Evolutionary conservation across 1,140 invertebrate genomes (phyloP), one percentile per base, ranked within the genome.

Genomic region (Drosophila lini): DNA sequence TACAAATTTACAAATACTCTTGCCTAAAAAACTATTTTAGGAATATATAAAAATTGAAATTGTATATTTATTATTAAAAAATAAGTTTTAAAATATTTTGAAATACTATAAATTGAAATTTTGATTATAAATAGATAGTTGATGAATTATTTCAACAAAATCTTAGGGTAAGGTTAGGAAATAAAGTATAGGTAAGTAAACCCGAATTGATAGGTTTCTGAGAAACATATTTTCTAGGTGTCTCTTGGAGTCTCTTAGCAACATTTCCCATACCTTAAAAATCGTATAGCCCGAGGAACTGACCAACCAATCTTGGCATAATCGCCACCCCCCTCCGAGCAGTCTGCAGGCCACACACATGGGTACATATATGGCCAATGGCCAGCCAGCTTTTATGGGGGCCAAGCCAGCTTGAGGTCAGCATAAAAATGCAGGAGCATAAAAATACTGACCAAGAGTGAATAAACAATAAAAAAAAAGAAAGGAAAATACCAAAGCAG

Each of bases 401-500:
- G 44, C 61, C 45, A 65, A 68, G 36, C 44, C 70, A 76, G 55
- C 52, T 81, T 80, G 64, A 67, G 81, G 78, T 78, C 81, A 85
- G 48, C 57, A 75, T 76, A 64, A 86, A 78, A 81, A 75, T 63
- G 67, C 57, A 67, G 44, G 32, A 55, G 62, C 81, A 80, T 84
- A 76, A 77, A 82, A 88, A 83, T 77, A 74, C 83, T 67, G 61
- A 55, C 79, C 78, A 73, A 81, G 48, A 81, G 74, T 81, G 58
- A 68, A 81, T 60, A 78, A 81, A 74, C 61, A 80, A 78, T 34
- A 53, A 19, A 63, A 79, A 62, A 79, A 79, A 60, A 67, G 58
- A 42, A 57, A 45, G 31, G 68, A 59, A 65, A 74, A 62, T 47
- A 63, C 34, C 53, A 22, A 77, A 55, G 61, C 55, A 79, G 73